Evolutionary conservation across 2,113 vertebrate genomes (phyloP).

Genomic region (Odocoileus hemionus): DNA sequence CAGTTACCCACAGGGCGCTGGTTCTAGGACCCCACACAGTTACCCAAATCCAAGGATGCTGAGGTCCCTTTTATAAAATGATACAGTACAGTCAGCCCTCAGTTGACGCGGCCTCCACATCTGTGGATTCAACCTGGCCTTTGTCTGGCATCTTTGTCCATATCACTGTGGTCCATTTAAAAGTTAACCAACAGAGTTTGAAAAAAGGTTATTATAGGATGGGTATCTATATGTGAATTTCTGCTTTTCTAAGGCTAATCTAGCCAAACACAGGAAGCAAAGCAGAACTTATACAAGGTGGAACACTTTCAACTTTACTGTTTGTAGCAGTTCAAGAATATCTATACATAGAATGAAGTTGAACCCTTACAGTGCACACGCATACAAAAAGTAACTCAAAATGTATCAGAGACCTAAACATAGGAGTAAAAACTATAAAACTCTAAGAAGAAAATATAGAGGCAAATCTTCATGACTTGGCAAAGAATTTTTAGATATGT

Average conservation of each 20-base stretch:
- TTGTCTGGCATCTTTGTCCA: not conserved
- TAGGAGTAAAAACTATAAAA: not conserved
- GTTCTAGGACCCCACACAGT: not conserved
- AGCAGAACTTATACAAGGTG: not conserved
- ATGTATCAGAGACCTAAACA: not conserved
- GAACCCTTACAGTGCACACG: not conserved
- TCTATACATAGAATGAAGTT: not conserved
- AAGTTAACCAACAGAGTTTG: not conserved
- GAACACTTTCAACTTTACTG: not conserved
- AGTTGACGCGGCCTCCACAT: rapidly evolving
- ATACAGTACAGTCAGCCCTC: not conserved
- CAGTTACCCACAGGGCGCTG: not conserved
- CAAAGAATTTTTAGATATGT: not conserved
- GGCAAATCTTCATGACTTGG: not conserved
- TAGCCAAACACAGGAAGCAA: not conserved
- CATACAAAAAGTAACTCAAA: not conserved
- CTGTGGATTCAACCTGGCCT: not conserved
- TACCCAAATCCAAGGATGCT: not conserved
- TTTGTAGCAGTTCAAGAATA: not conserved
- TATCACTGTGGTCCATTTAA: not conserved
- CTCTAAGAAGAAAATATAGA: not conserved
- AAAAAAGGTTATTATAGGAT: not conserved
- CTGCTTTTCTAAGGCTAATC: not conserved
- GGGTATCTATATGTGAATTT: not conserved
- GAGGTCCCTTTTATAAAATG: not conserved